phyloP scores from a whole-genome alignment of 2,113 vertebrate species.

The Oncorhynchus mykiss region DNA sequence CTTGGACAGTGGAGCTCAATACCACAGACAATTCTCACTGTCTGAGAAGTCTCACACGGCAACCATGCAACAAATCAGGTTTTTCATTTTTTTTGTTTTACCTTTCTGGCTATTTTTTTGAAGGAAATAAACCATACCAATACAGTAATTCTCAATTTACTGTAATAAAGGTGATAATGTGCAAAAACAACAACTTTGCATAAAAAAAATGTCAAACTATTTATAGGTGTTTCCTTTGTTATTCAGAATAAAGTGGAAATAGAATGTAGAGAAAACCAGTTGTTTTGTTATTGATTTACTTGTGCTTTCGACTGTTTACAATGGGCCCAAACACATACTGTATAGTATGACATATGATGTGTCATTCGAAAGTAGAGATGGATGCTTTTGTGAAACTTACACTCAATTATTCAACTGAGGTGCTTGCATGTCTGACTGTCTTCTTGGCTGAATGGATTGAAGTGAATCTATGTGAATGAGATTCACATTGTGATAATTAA shows the following conservation, averaged over 20 bases:
- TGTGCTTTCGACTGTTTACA: background rate
- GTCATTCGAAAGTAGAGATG: background rate
- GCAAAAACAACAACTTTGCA: too few species aligned
- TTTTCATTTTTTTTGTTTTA: background rate
- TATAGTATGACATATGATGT: background rate
- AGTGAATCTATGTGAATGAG: background rate
- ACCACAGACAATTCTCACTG: background rate
- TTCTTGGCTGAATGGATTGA: background rate
- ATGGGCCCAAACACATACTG: background rate
- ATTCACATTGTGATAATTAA: background rate
- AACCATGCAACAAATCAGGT: background rate
- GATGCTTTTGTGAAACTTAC: background rate
- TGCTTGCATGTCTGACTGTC: background rate
- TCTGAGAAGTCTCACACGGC: background rate
- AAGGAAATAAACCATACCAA: background rate
- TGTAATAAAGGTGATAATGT: background rate
- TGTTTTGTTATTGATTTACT: background rate
- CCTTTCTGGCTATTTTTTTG: too few species aligned
- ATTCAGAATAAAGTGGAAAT: too few species aligned
- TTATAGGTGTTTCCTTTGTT: too few species aligned
- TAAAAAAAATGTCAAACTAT: too few species aligned
- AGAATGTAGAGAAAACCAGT: too few species aligned
- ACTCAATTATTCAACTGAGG: background rate
- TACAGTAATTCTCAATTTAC: background rate
- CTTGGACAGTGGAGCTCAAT: background rate